These are phyloP conservation scores for Anolis apletophallus DNA, from an alignment of 2,797 vertebrate genomes.

Conservation along the genomic window DNA sequence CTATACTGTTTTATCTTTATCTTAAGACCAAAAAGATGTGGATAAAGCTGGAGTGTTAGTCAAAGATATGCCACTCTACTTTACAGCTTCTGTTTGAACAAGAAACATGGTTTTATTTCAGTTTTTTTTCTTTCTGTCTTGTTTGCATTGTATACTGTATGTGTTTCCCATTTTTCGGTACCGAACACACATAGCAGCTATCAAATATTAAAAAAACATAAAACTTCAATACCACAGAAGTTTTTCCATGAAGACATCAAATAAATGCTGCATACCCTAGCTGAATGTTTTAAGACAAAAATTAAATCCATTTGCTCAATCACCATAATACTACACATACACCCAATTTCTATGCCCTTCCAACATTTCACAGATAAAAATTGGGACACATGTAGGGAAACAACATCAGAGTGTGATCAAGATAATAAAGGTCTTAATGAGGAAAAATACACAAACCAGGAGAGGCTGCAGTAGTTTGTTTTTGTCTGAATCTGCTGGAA, in stretches of 20 bases:
- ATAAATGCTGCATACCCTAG: not conserved
- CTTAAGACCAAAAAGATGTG: constrained; percentile 5
- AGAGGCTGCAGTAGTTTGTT: too few relatives aligned
- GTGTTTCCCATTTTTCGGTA: not conserved
- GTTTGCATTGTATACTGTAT: not conserved
- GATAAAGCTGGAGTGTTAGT: constrained; percentile 1
- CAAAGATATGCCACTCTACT: not conserved
- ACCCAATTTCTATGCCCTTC: not conserved
- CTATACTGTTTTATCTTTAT: constrained; percentile 35
- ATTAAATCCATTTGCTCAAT: not conserved
- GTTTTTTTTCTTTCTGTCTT: not conserved
- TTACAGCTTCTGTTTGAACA: not conserved
- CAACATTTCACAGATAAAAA: too few relatives aligned
- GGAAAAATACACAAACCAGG: too few relatives aligned
- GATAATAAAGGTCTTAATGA: too few relatives aligned
- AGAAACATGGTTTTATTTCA: not conserved
- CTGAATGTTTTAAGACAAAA: not conserved
- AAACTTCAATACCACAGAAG: not conserved
- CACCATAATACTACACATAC: not conserved
- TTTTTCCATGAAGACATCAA: not conserved
- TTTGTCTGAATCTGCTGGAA: too few relatives aligned
- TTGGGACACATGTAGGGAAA: too few relatives aligned
- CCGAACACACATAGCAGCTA: not conserved
- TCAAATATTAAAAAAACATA: not conserved
- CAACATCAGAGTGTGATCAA: too few relatives aligned